phyloP scores from a whole-genome alignment of 2,888 invertebrate species.

The Synanthedon andrenaeformis region DNA sequence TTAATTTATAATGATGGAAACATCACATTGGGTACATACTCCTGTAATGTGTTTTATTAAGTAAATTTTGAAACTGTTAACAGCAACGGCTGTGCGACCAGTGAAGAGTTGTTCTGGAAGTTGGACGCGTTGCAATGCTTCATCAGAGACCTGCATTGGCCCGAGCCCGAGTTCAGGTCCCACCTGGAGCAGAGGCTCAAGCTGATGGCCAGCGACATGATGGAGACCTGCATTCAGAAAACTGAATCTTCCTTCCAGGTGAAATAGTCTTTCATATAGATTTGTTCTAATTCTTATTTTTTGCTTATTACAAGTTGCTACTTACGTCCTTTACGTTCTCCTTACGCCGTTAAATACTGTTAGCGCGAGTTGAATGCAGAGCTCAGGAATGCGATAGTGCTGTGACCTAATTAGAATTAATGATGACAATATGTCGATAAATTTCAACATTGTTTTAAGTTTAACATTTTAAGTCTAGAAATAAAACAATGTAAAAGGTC shows the following conservation, averaged over 20 bases:
- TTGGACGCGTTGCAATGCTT: slow-evolving; percentile 98
- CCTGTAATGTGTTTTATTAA: too few relatives aligned
- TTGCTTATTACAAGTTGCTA: neutral
- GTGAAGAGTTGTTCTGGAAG: slow-evolving; percentile 99
- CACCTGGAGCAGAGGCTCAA: slow-evolving; percentile 97
- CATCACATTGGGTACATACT: too few relatives aligned
- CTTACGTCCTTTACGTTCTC: too few relatives aligned
- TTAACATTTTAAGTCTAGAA: too few relatives aligned
- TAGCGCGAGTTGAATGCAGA: too few relatives aligned
- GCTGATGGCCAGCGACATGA: slow-evolving; percentile 99
- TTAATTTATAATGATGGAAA: too few relatives aligned
- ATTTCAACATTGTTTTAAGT: too few relatives aligned
- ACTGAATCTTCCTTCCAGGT: slow-evolving; percentile 86
- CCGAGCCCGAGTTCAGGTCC: slow-evolving; percentile 96
- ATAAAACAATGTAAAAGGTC: too few relatives aligned
- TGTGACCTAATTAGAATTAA: too few relatives aligned
- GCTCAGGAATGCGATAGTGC: too few relatives aligned
- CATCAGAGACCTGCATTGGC: slow-evolving; percentile 98
- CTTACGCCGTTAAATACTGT: too few relatives aligned
- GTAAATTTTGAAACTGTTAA: slow-evolving; percentile 5
- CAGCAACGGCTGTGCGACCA: slow-evolving; percentile 97
- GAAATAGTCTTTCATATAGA: neutral
- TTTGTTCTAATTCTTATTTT: neutral
- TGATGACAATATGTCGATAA: too few relatives aligned
- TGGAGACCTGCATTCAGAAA: slow-evolving; percentile 95